Base-by-base conservation (phyloP, 2,888 invertebrate genomes). In the Orchestes rusci region DNA sequence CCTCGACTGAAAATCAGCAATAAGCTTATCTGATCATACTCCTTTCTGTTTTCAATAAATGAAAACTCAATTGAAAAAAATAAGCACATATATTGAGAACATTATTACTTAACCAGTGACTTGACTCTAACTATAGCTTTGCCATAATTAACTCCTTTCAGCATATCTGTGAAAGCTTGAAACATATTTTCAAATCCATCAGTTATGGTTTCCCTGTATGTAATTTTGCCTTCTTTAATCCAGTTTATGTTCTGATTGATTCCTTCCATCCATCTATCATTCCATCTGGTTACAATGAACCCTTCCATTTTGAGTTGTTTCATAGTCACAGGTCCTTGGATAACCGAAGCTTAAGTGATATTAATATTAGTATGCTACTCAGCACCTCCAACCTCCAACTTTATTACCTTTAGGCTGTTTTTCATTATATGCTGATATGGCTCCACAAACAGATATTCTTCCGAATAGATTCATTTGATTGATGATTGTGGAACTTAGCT, bases 161-260 rank as follows among this genome's bases (percentile, higher is more conserved):
- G 46, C 58, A 60, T 58, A 23, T 55, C 56, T 10, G 49, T 44
- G 42, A 61, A 62, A 2, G 60, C 59, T 23, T 54, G 44, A 16
- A 59, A 56, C 55, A 57, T 58, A 48, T 62, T 62, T 50, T 84
- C 82, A 64, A 87, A 85, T 8, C 63, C 62, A 46, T 58, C 68
- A 3, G 80, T 80, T 3, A 80, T 59, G 33, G 82, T 82, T 65
- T 87, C 86, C 50, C 71, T 70, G 59, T 79, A 80, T 58, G 78
- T 76, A 10, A 87, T 56, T 66, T 83, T 84, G 28, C 82, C 84
- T 68, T 80, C 77, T 34, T 68, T 65, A 43, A 84, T 67, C 80
- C 79, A 81, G 45, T 73, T 62, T 4, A 75, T 56, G 64, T 84
- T 80, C 53, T 78, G 75, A 18, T 70, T 58, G 20, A 82, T 72